Evolutionary conservation across 2,888 invertebrate genomes (phyloP).

Genomic region (Andrena fulva): DNA sequence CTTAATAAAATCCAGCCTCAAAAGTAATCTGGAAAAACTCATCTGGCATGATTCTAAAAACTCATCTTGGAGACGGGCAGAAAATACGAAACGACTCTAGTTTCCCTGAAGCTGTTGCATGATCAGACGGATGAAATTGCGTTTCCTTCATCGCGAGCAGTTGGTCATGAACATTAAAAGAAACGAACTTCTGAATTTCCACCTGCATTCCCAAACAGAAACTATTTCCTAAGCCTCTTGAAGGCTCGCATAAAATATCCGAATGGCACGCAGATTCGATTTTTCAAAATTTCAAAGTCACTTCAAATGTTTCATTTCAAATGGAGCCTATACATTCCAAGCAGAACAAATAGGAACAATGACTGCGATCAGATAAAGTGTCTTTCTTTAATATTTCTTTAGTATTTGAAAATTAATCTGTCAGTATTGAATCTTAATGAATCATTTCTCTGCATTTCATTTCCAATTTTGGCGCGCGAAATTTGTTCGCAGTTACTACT

Average conservation of each 20-base stretch:
- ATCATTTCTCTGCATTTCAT: background rate
- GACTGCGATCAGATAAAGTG: too few relatives aligned
- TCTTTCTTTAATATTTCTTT: too few relatives aligned
- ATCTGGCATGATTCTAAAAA: slow-evolving; percentile 49
- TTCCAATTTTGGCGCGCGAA: background rate
- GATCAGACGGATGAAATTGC: slow-evolving; percentile 31
- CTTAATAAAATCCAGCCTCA: slow-evolving; percentile 64
- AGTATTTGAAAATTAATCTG: too few relatives aligned
- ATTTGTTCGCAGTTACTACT: background rate
- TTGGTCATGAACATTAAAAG: background rate
- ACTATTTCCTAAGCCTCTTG: background rate
- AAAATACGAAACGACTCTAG: slow-evolving; percentile 9
- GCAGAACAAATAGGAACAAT: too few relatives aligned
- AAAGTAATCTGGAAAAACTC: slow-evolving; percentile 57
- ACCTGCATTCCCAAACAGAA: background rate
- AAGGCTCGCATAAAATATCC: background rate
- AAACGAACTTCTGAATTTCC: background rate
- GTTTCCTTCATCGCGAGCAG: background rate
- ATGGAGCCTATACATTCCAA: background rate
- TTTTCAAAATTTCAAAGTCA: background rate
- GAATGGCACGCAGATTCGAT: too few relatives aligned
- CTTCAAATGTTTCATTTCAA: background rate
- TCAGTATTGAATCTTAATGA: too few relatives aligned
- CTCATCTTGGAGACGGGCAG: slow-evolving; percentile 44
- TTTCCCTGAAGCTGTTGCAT: background rate